Evolutionary conservation across 2,797 vertebrate species (phyloP), one percentile per base, ranked within the genome.

Genomic region (Danio jaintianensis): DNA sequence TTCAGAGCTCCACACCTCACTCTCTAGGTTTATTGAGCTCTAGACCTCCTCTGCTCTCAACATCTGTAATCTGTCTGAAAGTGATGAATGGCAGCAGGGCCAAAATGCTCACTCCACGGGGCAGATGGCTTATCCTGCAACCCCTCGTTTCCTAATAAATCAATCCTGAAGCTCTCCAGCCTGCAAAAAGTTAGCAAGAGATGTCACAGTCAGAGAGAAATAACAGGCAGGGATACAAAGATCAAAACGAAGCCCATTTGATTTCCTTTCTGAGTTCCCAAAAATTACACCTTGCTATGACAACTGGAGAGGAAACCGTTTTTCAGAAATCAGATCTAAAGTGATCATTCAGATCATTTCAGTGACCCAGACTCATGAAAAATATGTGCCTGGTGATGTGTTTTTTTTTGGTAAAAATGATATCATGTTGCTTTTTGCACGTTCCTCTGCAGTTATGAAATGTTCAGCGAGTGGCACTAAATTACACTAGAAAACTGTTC

Each of bases 21-120:
- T 45, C 40, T 56, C 47, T 50, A 72, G 68, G 29, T 61, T 79
- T 52, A 79, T 72, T 79, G 61, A 72, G 50, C 69, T 45, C 58
- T 58, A 79, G 58, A 64, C 68, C 68, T 63, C 48, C 78, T 79
- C 68, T 55, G 78, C 72, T 71, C 59, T 45, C 61, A 79, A 71
- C 50, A 63, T 72, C 59, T 79, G 69, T 79, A 79, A 72, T 79
- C 59, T 64, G 69, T 79, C 78, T 71, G 40, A 15, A 73, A 79
- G 78, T 79, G 59, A 79, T 79, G 58, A 71, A 79, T 72, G 78
- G 59, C 78, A 79, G 50, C 50, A 45, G 68, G 67, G 66, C 67
- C 56, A 59, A 79, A 61, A 79, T 62, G 77, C 56, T 79, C 77
- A 79, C 67, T 70, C 77, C 36, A 62, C 18, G 18, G 63, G 62